phyloP scores from a whole-genome alignment of 64 coral and sea anemone species.

The Actinia tenebrosa region DNA sequence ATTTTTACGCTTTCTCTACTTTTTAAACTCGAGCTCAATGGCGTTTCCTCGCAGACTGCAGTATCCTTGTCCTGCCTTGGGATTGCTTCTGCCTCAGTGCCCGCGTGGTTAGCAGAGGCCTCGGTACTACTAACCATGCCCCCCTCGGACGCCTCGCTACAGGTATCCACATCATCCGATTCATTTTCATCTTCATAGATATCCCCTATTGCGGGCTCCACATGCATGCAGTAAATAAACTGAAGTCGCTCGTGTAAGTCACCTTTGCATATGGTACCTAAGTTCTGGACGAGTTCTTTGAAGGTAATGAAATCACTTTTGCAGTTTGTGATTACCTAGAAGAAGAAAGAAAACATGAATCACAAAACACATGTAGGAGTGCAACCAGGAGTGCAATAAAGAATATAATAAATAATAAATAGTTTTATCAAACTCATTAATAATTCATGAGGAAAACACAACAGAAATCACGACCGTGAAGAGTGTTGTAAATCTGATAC shows the following conservation, averaged over 20 bases:
- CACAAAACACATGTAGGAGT: no score
- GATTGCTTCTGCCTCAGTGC: background rate
- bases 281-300: conserved; percentile 67
- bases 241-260: conserved; percentile 80
- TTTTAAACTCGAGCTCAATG: conserved; percentile 24
- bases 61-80: background rate
- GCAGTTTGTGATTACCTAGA: conserved; percentile 81
- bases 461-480: no score
- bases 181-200: conserved; percentile 49
- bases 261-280: conserved; percentile 84
- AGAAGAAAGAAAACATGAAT: background rate
- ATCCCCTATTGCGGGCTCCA: conserved; percentile 46
- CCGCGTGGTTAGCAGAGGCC: background rate
- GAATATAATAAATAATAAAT: no score
- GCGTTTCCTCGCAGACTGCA: background rate
- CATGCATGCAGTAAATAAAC: conserved; percentile 91
- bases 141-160: conserved; percentile 63
- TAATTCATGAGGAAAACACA: no score
- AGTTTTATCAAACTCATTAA: no score
- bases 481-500: no score
- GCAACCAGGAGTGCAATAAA: no score
- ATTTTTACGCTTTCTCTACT: conserved; percentile 5
- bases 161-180: conserved; percentile 46
- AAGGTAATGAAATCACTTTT: conserved; percentile 85
- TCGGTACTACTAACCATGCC: background rate